phyloP scores from a whole-genome alignment of 2,888 invertebrate genomes.

The Pedicia rivosa region DNA sequence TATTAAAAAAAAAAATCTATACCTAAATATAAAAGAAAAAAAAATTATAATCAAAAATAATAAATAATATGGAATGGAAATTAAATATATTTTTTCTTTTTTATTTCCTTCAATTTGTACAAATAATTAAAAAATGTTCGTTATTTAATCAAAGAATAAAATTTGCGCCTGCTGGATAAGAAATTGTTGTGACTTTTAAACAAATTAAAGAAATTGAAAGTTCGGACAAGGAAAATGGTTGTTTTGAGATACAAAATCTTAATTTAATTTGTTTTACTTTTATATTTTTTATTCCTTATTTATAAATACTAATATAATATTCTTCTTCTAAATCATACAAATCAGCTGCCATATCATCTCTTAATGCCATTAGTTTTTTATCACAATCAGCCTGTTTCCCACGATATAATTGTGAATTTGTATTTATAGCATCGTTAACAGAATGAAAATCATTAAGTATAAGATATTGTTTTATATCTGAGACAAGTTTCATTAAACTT shows the following conservation, averaged over 20 bases:
- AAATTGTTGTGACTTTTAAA: too few relatives aligned
- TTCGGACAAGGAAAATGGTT: conserved; percentile 2
- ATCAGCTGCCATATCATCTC: conserved; percentile 93
- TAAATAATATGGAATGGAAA: too few relatives aligned
- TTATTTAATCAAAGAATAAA: too few relatives aligned
- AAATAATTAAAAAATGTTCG: too few relatives aligned
- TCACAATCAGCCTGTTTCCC: conserved; percentile 87
- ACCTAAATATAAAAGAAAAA: background rate
- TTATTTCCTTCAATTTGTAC: too few relatives aligned
- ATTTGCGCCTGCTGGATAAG: too few relatives aligned
- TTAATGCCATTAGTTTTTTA: conserved; percentile 74
- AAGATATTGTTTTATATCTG: conserved; percentile 94
- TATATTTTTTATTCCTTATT: conserved; percentile 16
- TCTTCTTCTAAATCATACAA: conserved; percentile 32
- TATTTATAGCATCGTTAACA: conserved; percentile 92
- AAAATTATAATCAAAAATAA: too few relatives aligned
- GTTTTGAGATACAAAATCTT: background rate
- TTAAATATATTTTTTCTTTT: too few relatives aligned
- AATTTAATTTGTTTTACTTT: background rate
- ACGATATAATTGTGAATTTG: conserved; percentile 77
- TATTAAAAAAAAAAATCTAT: background rate
- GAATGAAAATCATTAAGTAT: conserved; percentile 97
- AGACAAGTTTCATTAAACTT: conserved; percentile 90
- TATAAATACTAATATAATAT: conserved; percentile 31
- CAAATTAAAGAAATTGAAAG: too few relatives aligned